Evolutionary conservation across 64 coral and sea anemone species (phyloP).

Genomic region (Cladopsammia gracilis): DNA sequence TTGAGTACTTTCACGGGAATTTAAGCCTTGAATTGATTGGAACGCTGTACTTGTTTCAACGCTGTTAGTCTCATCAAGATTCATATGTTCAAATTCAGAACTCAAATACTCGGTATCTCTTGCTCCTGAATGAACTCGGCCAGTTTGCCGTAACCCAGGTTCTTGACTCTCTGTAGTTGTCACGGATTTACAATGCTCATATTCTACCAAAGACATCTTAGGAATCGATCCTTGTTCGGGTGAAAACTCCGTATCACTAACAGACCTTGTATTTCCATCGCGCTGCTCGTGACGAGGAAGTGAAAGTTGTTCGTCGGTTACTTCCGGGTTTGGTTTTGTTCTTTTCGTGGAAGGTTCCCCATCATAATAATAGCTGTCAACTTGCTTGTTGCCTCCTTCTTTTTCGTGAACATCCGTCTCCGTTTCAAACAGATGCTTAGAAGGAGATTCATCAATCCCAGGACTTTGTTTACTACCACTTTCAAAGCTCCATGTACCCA

Average conservation of each 20-base stretch:
- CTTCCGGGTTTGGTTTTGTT: slow-evolving; percentile 11
- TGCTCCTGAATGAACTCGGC: background rate
- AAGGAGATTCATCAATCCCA: background rate
- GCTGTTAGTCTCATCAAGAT: background rate
- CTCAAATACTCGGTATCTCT: slow-evolving; percentile 13
- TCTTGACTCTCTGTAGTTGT: background rate
- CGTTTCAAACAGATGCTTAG: background rate
- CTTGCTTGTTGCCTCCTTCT: background rate
- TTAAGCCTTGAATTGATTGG: too few relatives aligned
- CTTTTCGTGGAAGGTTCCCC: slow-evolving; percentile 11
- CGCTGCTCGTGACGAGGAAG: too few relatives aligned
- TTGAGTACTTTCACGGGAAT: background rate
- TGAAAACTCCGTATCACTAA: background rate
- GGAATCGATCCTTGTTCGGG: background rate
- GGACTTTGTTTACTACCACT: background rate
- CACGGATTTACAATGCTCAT: background rate
- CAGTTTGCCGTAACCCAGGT: background rate
- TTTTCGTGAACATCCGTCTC: background rate
- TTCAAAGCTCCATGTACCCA: background rate
- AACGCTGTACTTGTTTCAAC: background rate
- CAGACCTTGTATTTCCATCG: background rate
- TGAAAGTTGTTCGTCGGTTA: background rate
- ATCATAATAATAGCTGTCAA: background rate
- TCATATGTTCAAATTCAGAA: slow-evolving; percentile 30
- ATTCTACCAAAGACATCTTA: background rate